A percentile compares a stretch with the other conserved stretches of the same genome.
Conservation (phyloP, 2,888 invertebrate genomes). For the Dione juno region DNA sequence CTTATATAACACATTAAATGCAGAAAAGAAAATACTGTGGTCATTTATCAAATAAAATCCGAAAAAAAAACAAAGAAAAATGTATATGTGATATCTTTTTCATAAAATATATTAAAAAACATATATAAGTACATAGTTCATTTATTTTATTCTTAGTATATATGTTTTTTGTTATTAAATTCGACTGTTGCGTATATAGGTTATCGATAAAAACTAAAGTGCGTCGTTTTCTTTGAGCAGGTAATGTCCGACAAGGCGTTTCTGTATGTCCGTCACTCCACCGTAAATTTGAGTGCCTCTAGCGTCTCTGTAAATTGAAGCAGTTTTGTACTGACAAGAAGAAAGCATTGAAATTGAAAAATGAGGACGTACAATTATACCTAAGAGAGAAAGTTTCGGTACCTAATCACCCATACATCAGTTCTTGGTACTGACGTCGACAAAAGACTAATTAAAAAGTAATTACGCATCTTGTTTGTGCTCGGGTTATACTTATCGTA, state of each 20-base stretch:
- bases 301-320: slow-evolving; percentile 83
- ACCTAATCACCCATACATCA: too few relatives aligned
- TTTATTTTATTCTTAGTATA: neutral
- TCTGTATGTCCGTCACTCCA: slow-evolving; percentile 90
- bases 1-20: neutral
- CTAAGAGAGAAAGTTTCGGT: too few relatives aligned
- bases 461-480: too few relatives aligned
- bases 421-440: too few relatives aligned
- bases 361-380: too few relatives aligned
- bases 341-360: too few relatives aligned
- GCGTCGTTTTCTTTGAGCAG: slow-evolving; percentile 85
- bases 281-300: slow-evolving; percentile 92
- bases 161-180: neutral
- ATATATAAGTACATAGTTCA: neutral
- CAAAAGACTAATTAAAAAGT: too few relatives aligned
- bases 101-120: neutral
- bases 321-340: too few relatives aligned
- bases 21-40: neutral
- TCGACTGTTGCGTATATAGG: neutral
- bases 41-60: neutral
- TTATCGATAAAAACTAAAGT: slow-evolving; percentile 54
- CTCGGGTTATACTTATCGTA: too few relatives aligned
- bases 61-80: neutral
- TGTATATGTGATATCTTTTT: neutral
- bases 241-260: slow-evolving; percentile 86